These are phyloP conservation scores for Gambusia holbrooki DNA, from an alignment of 2,113 vertebrate genomes.

Conservation along the genomic window DNA sequence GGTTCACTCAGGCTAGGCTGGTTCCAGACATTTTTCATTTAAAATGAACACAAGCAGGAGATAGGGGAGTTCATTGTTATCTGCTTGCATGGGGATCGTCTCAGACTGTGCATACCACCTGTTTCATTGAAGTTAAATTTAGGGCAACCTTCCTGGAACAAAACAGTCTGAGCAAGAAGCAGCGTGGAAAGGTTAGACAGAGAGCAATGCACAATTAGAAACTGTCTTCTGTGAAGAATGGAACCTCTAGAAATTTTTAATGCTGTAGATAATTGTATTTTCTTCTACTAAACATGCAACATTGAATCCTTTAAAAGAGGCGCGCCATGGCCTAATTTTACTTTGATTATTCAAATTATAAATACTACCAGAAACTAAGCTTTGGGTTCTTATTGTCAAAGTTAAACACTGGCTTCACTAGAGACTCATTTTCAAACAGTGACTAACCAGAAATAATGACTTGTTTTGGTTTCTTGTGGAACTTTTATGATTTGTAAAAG, in stretches of 20 bases:
- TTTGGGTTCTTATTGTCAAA: too few relatives aligned
- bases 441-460: too few relatives aligned
- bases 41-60: constrained; percentile 30
- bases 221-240: background rate
- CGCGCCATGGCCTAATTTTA: too few relatives aligned
- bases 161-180: constrained; percentile 10
- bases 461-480: too few relatives aligned
- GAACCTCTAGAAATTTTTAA: background rate
- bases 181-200: background rate
- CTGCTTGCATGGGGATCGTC: constrained; percentile 37
- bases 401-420: too few relatives aligned
- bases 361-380: too few relatives aligned
- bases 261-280: too few relatives aligned
- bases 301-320: too few relatives aligned
- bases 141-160: constrained; percentile 32
- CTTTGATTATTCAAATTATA: too few relatives aligned
- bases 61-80: constrained; percentile 50
- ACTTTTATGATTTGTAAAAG: too few relatives aligned
- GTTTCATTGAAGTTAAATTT: constrained; percentile 15
- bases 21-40: constrained; percentile 54
- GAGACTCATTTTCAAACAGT: too few relatives aligned
- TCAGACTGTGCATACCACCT: constrained; percentile 28
- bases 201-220: background rate
- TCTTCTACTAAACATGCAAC: background rate
- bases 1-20: constrained; percentile 29